phyloP scores from a whole-genome alignment of 37 sponge, comb jelly and placozoan species.

The Crambe crambe region DNA sequence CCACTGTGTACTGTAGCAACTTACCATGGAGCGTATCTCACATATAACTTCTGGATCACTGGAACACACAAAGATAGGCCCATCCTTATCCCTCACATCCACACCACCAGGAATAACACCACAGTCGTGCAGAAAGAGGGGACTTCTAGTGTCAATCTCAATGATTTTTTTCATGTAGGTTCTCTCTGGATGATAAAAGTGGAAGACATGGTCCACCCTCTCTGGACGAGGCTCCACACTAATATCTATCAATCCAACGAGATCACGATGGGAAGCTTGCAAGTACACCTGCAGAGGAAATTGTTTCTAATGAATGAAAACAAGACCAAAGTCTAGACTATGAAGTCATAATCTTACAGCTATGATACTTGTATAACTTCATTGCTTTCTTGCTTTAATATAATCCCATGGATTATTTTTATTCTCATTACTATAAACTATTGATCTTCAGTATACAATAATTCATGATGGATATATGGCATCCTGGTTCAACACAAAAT shows the following conservation, averaged over 20 bases:
- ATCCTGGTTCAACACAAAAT: no score
- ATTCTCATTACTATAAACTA: no score
- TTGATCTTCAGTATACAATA: no score
- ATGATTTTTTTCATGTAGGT: slow-evolving; percentile 46
- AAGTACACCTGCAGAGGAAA: slow-evolving; percentile 31
- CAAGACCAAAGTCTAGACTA: no score
- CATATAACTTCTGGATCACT: slow-evolving; percentile 20
- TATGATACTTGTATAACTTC: no score
- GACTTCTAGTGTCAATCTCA: not conserved
- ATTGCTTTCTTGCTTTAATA: no score
- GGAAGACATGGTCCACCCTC: slow-evolving; percentile 35
- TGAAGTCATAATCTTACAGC: no score
- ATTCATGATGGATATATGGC: no score
- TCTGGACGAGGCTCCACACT: slow-evolving; percentile 25
- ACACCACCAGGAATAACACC: not conserved
- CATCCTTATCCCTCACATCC: not conserved
- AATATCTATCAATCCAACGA: slow-evolving; percentile 29
- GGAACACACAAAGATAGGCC: slow-evolving; percentile 7
- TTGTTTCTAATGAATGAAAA: no score
- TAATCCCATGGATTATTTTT: no score
- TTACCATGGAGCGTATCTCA: slow-evolving; percentile 5
- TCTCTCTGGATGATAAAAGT: slow-evolving; percentile 69
- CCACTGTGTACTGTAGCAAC: no score
- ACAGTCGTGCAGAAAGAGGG: not conserved
- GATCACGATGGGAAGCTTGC: slow-evolving; percentile 24